phyloP scores from a whole-genome alignment of 2,888 invertebrate species.

The Drosophila emarginata region DNA sequence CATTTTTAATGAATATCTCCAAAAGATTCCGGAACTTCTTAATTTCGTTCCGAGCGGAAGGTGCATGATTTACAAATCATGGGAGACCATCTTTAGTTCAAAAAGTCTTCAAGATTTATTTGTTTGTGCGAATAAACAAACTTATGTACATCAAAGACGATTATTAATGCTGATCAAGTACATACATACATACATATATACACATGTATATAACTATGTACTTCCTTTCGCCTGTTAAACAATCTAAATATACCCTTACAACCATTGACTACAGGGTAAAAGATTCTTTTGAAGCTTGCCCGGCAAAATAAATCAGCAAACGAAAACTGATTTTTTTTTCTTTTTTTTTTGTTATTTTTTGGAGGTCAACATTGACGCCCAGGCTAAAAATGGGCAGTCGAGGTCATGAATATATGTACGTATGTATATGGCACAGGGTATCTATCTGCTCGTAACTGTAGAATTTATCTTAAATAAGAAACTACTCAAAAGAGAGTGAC shows the following conservation, averaged over 20 bases:
- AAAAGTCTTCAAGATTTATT: not conserved
- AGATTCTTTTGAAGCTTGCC: conserved; percentile 33
- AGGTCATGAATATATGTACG: not conserved
- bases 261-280: not conserved
- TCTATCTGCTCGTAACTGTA: conserved; percentile 9
- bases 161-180: not conserved
- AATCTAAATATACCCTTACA: not conserved
- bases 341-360: conserved; percentile 11
- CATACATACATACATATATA: too few species aligned
- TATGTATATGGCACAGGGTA: not conserved
- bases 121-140: not conserved
- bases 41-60: too few species aligned
- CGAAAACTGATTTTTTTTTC: conserved; percentile 11
- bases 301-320: conserved; percentile 56
- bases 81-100: not conserved
- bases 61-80: not conserved
- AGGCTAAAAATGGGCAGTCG: conserved; percentile 35
- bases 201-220: too few species aligned
- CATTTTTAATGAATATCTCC: too few species aligned
- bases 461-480: conserved; percentile 10
- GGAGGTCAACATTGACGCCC: conserved; percentile 71
- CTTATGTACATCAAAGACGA: not conserved
- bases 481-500: conserved; percentile 11
- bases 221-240: not conserved
- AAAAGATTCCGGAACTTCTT: too few species aligned